These are phyloP conservation scores for Eufriesea mexicana DNA, from an alignment of 1,140 invertebrate genomes.

Conservation along the genomic window DNA sequence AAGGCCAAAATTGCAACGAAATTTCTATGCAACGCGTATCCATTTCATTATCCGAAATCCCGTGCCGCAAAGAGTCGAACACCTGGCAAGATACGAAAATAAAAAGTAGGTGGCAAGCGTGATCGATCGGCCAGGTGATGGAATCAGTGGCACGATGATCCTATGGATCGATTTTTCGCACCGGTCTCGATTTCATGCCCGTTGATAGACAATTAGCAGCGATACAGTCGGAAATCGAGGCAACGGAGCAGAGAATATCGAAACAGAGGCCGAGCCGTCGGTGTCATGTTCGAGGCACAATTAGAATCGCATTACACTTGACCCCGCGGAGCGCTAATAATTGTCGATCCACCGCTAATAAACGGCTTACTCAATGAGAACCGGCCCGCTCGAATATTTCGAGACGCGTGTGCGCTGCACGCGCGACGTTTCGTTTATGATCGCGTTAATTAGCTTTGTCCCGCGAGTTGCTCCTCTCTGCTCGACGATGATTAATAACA, in stretches of 20 bases:
- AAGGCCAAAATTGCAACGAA: no score
- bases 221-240: background rate
- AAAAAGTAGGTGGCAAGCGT: background rate
- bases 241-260: constrained; percentile 25
- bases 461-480: background rate
- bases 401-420: background rate
- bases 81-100: no score
- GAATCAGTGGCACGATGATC: background rate
- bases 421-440: constrained; percentile 12
- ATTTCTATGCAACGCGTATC: no score
- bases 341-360: constrained; percentile 47
- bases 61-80: no score
- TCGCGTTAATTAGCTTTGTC: constrained; percentile 33
- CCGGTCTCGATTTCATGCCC: background rate
- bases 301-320: constrained; percentile 62
- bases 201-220: constrained; percentile 10
- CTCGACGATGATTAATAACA: constrained; percentile 15
- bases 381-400: background rate
- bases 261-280: constrained; percentile 15
- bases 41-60: no score
- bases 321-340: constrained; percentile 49
- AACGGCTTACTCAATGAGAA: constrained; percentile 31
- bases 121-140: background rate
- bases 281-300: constrained; percentile 52
- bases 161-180: background rate